Base-by-base conservation (phyloP, 2,113 vertebrate genomes). In the Columbina picui region DNA sequence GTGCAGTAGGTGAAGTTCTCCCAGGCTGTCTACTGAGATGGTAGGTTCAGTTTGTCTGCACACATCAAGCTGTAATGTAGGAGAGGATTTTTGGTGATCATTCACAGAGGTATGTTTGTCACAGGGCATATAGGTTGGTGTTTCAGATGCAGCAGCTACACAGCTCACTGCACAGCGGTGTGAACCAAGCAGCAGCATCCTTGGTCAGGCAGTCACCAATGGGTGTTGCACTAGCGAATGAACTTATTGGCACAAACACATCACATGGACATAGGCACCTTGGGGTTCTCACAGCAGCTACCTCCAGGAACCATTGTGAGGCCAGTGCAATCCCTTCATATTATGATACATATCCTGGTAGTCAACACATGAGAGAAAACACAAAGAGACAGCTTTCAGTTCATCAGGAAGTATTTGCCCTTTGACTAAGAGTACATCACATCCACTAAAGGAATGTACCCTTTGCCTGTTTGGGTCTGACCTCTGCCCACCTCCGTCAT, bases 171-270 rank as follows among this genome's bases (percentile, higher is more conserved):
- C 38, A 14, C 18, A 3, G n/a, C 5, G 17, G 12, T 41, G 26
- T 22, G 55, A 47, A 34, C 9, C 0, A 1, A 57, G 38, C 30
- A 50, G 77, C 16, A 56, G 30, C 32, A 29, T 9, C 68, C 53
- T 55, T 23, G 30, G 29, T 14, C 69, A 67, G 26, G 18, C 43
- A 39, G 30, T 21, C 30, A 13, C 49, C 1, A 0, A 0, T 12
- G 13, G 22, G 15, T 59, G 9, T 10, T 23, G 19, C 22, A 12
- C 26, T 21, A 14, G 10, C 0, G 0, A 78, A 13, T 12, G n/a
- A 14, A 16, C 30, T 92, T 57, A 22, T 10, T 1, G 15, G 39
- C 56, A 74, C 39, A 82, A 39, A 78, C 27, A 27, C 8, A 13
- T 65, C 50, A 61, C 15, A 4, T 4, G 38, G 17, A 25, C n/a